phyloP scores from a whole-genome alignment of 1,140 invertebrate species.

The Drosophila pseudoobscura region DNA sequence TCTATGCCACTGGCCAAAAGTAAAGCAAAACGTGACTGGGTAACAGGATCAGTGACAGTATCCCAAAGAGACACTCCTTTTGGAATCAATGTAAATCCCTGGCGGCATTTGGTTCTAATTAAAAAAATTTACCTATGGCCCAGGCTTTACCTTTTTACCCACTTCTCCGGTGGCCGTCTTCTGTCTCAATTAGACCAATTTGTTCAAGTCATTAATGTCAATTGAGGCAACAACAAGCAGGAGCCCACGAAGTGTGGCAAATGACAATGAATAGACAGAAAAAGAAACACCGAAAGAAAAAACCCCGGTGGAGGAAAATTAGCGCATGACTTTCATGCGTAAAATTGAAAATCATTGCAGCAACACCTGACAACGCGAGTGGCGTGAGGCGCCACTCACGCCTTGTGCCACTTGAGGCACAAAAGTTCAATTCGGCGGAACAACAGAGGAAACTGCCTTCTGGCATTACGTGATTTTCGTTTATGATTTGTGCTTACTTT shows the following conservation, averaged over 20 bases:
- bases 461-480: constrained; percentile 79
- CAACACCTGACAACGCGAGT: constrained; percentile 66
- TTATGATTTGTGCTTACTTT: constrained; percentile 79
- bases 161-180: constrained; percentile 8
- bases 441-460: constrained; percentile 5
- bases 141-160: constrained; percentile 11
- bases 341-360: constrained; percentile 82
- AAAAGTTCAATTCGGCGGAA: not conserved
- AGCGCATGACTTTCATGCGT: constrained; percentile 78
- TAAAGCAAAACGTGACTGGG: constrained; percentile 26
- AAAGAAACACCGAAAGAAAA: not conserved
- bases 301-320: constrained; percentile 57
- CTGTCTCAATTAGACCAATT: constrained; percentile 72
- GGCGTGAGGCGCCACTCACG: not conserved
- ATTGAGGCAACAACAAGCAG: constrained; percentile 41
- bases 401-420: constrained; percentile 18
- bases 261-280: constrained; percentile 79
- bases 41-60: constrained; percentile 27
- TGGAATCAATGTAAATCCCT: constrained; percentile 39
- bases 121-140: constrained; percentile 52
- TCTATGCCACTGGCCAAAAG: not conserved
- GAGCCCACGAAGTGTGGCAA: constrained; percentile 53
- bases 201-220: constrained; percentile 73
- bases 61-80: not conserved
- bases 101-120: constrained; percentile 46